A percentile compares a stretch with the other conserved stretches of the same genome.
phyloP scores from a whole-genome alignment of 1,140 invertebrate genomes.

The Drosophila malerkotliana region DNA sequence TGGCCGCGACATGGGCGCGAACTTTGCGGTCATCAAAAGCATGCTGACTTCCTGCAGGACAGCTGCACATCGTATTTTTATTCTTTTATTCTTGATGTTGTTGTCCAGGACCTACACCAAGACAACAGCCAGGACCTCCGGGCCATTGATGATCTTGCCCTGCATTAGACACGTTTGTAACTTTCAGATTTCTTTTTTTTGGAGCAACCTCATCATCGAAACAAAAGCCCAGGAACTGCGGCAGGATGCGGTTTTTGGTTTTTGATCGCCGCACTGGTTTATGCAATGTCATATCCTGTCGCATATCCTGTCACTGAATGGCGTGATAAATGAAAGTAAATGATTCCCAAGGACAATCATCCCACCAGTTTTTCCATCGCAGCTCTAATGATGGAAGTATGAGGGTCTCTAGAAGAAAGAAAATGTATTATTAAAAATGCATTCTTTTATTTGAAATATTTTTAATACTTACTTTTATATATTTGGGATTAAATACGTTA shows the following conservation, averaged over 20 bases:
- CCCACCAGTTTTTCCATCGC: constrained; percentile 51
- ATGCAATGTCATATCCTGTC: constrained; percentile 67
- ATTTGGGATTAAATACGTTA: neutral
- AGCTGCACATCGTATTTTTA: constrained; percentile 14
- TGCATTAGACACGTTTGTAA: constrained; percentile 36
- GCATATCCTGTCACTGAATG: constrained; percentile 43
- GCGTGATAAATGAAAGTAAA: constrained; percentile 58
- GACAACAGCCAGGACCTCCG: neutral
- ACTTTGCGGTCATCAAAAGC: constrained; percentile 54
- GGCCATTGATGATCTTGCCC: neutral
- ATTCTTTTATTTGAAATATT: neutral
- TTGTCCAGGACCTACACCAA: too few species aligned
- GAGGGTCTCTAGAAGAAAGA: neutral
- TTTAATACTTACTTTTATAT: neutral
- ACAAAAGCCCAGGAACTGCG: constrained; percentile 17
- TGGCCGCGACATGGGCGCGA: constrained; percentile 72
- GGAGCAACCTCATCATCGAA: constrained; percentile 10
- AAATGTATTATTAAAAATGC: neutral
- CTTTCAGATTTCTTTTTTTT: constrained; percentile 9
- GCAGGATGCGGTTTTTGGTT: constrained; percentile 32
- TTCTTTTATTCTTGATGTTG: neutral
- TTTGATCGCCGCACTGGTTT: constrained; percentile 29
- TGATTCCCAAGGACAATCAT: constrained; percentile 21
- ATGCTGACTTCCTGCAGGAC: constrained; percentile 37
- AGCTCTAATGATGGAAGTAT: neutral